phyloP scores from a whole-genome alignment of 2,888 invertebrate species.

The Rotaria sp. region DNA sequence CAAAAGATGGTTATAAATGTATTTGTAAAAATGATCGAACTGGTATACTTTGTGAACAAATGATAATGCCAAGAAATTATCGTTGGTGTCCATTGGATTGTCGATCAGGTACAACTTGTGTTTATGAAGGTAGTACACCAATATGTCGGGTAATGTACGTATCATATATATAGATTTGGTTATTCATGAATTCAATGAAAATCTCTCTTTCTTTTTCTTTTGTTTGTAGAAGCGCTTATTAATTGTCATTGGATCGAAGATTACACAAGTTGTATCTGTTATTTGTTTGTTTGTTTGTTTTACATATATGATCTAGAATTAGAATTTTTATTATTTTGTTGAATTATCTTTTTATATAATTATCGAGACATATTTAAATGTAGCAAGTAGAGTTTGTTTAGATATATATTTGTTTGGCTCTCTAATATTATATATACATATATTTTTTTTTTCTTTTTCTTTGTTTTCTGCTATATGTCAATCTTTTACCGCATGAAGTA shows the following conservation, averaged over 20 bases:
- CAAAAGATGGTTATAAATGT: slow-evolving; percentile 29
- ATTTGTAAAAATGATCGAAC: slow-evolving; percentile 28
- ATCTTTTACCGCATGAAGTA: slow-evolving; percentile 16
- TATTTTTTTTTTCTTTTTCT: background rate
- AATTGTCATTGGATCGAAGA: background rate
- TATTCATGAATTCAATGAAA: background rate
- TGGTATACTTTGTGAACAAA: slow-evolving; percentile 35
- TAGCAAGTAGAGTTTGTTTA: slow-evolving; percentile 11
- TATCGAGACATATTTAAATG: background rate
- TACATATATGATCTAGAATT: background rate
- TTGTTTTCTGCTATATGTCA: background rate
- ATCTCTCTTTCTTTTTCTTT: background rate
- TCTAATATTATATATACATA: too few species aligned
- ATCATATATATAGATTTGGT: background rate
- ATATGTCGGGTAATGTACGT: background rate
- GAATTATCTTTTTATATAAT: background rate
- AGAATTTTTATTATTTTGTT: background rate
- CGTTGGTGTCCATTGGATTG: slow-evolving; percentile 16
- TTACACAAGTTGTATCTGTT: background rate
- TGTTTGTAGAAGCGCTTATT: background rate
- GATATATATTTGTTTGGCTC: background rate
- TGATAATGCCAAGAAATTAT: background rate
- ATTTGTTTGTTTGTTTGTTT: background rate
- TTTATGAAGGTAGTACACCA: background rate
- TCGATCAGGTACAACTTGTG: background rate